Conservation (phyloP, 2,113 vertebrate species). For the Chelonoidis abingdonii region DNA sequence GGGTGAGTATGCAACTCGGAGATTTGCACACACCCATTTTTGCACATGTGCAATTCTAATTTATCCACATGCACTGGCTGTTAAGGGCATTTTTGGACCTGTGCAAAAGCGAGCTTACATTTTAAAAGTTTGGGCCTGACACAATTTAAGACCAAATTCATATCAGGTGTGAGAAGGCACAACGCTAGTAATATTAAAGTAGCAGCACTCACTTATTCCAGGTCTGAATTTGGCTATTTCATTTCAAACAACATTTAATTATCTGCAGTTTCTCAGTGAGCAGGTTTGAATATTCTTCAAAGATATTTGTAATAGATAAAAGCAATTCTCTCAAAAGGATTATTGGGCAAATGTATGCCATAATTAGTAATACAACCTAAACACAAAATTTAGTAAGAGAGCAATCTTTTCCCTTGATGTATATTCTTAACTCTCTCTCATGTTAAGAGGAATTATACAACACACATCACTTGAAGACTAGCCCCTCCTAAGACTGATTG, state of each 20-base stretch:
- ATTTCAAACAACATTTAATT: accelerated
- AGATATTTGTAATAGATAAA: not conserved
- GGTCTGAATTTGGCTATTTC: not conserved
- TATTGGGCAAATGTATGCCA: accelerated
- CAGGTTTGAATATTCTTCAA: not conserved
- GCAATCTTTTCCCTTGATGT: not conserved
- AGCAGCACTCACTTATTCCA: not conserved
- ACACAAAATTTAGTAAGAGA: not conserved
- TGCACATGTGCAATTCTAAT: accelerated
- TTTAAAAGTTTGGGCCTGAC: not conserved
- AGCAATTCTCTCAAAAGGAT: not conserved
- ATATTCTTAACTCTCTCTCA: not conserved
- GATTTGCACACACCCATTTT: not conserved
- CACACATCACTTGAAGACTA: not conserved
- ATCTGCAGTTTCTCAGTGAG: not conserved
- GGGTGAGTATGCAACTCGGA: not conserved
- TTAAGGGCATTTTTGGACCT: not conserved
- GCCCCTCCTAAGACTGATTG: not conserved
- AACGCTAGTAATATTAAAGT: not conserved
- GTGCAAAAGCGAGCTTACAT: not conserved
- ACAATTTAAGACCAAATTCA: not conserved
- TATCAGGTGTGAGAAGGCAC: not conserved
- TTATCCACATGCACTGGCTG: not conserved
- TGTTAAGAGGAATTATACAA: not conserved
- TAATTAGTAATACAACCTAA: not conserved